Base-by-base conservation (phyloP, 2,888 invertebrate genomes). In the Sphaerophoria taeniata region DNA sequence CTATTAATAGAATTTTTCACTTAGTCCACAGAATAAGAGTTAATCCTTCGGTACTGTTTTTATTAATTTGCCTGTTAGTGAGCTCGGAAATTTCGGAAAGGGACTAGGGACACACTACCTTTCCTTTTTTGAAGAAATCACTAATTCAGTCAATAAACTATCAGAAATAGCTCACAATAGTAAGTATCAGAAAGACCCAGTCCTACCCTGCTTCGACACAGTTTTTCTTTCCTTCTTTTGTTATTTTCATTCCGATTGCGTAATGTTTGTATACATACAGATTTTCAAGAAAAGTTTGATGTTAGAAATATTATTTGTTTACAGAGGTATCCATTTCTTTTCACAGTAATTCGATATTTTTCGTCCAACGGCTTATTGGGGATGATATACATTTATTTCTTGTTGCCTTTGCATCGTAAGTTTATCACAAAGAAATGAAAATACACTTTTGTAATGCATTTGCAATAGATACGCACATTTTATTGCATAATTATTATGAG, bases 311-410 rank as follows among this genome's bases (percentile, higher is more conserved):
- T 84, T 72, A 75, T 84, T 84, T 84, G 84, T 75, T 84, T 75
- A 76, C 75, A 67, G 60, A 72, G 80, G 67, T 84, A 84, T 84
- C 72, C 60, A 24, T 80, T 80, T 76, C 84, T 76, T 69, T 84
- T 71, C 61, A 36, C 71, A 61, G 83, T 58, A 79, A 84, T 71
- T 70, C 47, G 71, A 84, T 84, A 84, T 51, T 36, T 56, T 51
- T n/a, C 69, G 69, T 34, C 53, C 76, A 70, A 84, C 55, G 74
- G 71, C 72, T 84, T 84, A 80, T 84, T 72, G 69, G 84, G 80
- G 83, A 79, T 74, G 65, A 58, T 45, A 51, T 73, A 61, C 24
- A 24, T 49, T 39, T 67, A 9, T 2, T 16, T 39, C 0, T 36
- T 58, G 39, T 47, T 63, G 33, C 45, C 65, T 47, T 36, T 55